Evolutionary conservation across 2,888 invertebrate genomes (phyloP).

Genomic region (Hirtodrosophila alboralis): DNA sequence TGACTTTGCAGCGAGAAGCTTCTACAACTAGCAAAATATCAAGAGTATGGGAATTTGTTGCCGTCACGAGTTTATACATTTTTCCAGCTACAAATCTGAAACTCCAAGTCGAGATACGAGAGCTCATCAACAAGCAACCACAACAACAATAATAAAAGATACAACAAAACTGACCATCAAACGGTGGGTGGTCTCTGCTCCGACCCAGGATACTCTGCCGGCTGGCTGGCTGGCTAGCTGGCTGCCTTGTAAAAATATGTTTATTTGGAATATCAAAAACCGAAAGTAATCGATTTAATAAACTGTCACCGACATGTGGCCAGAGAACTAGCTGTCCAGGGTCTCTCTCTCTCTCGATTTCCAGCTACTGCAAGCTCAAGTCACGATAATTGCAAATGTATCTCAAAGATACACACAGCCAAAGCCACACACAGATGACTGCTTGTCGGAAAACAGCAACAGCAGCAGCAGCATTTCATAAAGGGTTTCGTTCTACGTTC

Average conservation of each 20-base stretch:
- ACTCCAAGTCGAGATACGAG: conserved; percentile 18
- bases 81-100: conserved; percentile 37
- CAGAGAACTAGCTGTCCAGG: conserved; percentile 40
- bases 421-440: conserved; percentile 44
- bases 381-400: conserved; percentile 83
- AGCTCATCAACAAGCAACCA: conserved; percentile 39
- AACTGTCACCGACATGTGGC: conserved; percentile 83
- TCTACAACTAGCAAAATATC: conserved; percentile 8
- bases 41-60: conserved; percentile 34
- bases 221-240: conserved; percentile 17
- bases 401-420: conserved; percentile 66
- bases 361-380: conserved; percentile 74
- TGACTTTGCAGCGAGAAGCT: neutral
- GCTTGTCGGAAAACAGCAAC: conserved; percentile 29
- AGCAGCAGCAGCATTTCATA: conserved; percentile 66
- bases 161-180: conserved; percentile 50
- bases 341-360: conserved; percentile 5
- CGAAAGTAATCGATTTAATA: conserved; percentile 83
- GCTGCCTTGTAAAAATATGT: conserved; percentile 63
- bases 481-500: conserved; percentile 54
- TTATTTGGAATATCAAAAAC: conserved; percentile 80
- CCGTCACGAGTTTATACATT: conserved; percentile 58
- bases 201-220: neutral
- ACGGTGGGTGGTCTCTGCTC: conserved; percentile 70
- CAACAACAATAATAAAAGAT: conserved; percentile 4